Evolutionary conservation across 2,113 vertebrate species (phyloP).

Genomic region (Rhodinocichla rosea): DNA sequence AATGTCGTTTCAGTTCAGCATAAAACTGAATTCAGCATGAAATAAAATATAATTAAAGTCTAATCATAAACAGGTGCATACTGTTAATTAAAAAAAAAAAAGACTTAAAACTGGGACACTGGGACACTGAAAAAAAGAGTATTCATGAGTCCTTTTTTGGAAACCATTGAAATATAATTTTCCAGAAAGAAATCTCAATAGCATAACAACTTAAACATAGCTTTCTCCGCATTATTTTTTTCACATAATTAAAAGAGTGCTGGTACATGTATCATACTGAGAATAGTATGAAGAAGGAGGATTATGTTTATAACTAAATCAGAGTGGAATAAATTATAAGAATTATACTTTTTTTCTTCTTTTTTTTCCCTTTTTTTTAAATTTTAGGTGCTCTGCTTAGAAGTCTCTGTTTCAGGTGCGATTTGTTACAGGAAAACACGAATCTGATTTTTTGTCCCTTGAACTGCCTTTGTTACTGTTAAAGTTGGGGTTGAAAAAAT

Average conservation of each 20-base stretch:
- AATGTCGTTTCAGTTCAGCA: background rate
- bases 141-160: background rate
- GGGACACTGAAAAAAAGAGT: background rate
- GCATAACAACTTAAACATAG: background rate
- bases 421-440: background rate
- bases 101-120: background rate
- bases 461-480: background rate
- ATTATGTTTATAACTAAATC: background rate
- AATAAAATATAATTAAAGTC: constrained; percentile 14
- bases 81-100: constrained; percentile 2
- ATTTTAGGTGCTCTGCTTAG: background rate
- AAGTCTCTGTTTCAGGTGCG: background rate
- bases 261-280: background rate
- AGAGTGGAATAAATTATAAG: background rate
- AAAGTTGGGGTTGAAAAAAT: background rate
- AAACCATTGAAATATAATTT: background rate
- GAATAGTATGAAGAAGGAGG: background rate
- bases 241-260: background rate
- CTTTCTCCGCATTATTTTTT: background rate
- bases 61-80: constrained; percentile 20
- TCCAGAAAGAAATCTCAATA: background rate
- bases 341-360: background rate
- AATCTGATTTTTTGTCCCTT: background rate
- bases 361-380: background rate
- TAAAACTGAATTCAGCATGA: background rate